Conservation (phyloP, 2,797 vertebrate genomes). For the Esox masquinongy region DNA sequence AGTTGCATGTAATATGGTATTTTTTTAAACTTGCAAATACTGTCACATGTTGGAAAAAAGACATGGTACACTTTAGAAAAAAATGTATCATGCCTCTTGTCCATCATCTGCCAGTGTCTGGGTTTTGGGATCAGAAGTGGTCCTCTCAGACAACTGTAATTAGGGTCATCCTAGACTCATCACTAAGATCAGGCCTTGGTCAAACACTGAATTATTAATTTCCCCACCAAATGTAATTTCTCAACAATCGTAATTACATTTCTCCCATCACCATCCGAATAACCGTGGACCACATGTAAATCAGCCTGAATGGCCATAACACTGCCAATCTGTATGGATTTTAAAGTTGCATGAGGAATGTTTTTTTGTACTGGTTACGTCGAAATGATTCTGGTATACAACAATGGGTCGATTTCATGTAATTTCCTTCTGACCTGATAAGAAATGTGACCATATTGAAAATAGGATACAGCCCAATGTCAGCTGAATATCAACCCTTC, state of each 20-base stretch:
- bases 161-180: conserved; percentile 14
- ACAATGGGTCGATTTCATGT: not conserved
- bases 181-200: conserved; percentile 11
- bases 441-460: no score
- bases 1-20: not conserved
- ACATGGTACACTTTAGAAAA: conserved; percentile 18
- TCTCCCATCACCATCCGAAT: not conserved
- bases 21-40: not conserved
- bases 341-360: not conserved
- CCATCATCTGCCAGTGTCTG: conserved; percentile 14
- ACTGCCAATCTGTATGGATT: not conserved
- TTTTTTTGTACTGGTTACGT: not conserved
- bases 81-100: conserved; percentile 11
- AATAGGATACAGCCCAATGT: no score
- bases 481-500: no score
- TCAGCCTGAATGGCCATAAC: not conserved
- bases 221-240: not conserved
- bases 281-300: not conserved
- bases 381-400: not conserved
- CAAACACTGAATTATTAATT: conserved; percentile 19
- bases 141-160: conserved; percentile 29
- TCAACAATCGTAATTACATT: conserved; percentile 14
- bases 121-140: conserved; percentile 4
- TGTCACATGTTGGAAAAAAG: conserved; percentile 1
- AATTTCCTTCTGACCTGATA: no score